A percentile compares a stretch with the other conserved stretches of the same genome.
These are phyloP conservation scores for Macropis europaea DNA, from an alignment of 2,888 invertebrate species.

Conservation along the genomic window DNA sequence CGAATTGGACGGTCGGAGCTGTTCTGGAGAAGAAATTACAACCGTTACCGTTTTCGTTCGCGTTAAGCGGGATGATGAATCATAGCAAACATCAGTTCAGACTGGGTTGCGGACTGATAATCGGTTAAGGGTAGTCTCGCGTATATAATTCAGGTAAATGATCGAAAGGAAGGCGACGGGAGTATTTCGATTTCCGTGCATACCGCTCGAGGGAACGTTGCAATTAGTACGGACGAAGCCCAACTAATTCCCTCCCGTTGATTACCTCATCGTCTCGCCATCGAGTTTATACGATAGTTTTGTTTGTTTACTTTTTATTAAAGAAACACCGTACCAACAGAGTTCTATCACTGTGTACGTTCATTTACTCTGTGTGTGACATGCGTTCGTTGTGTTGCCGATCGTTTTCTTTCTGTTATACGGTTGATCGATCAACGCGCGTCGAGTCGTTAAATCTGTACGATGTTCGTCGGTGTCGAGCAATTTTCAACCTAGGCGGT, in stretches of 20 bases:
- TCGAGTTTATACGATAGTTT: constrained; percentile 42
- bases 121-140: constrained; percentile 84
- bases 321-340: constrained; percentile 28
- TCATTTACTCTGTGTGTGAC: background rate
- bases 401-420: background rate
- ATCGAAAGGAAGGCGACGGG: constrained; percentile 16
- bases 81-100: constrained; percentile 95
- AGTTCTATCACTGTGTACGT: constrained; percentile 3
- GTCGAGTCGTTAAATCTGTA: background rate
- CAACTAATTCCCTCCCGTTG: constrained; percentile 38
- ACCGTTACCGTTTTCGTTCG: constrained; percentile 96
- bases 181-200: constrained; percentile 22
- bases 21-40: constrained; percentile 96
- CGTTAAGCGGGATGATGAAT: constrained; percentile 95
- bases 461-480: background rate
- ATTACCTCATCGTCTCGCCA: constrained; percentile 43
- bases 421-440: background rate
- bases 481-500: background rate
- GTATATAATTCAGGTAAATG: constrained; percentile 33
- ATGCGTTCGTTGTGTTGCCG: background rate
- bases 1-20: constrained; percentile 96
- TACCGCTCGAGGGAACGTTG: constrained; percentile 30
- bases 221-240: constrained; percentile 46
- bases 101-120: constrained; percentile 96
- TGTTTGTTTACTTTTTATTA: constrained; percentile 52